Evolutionary conservation across 2,888 invertebrate species (phyloP).

Genomic region (Andrena haemorrhoa): DNA sequence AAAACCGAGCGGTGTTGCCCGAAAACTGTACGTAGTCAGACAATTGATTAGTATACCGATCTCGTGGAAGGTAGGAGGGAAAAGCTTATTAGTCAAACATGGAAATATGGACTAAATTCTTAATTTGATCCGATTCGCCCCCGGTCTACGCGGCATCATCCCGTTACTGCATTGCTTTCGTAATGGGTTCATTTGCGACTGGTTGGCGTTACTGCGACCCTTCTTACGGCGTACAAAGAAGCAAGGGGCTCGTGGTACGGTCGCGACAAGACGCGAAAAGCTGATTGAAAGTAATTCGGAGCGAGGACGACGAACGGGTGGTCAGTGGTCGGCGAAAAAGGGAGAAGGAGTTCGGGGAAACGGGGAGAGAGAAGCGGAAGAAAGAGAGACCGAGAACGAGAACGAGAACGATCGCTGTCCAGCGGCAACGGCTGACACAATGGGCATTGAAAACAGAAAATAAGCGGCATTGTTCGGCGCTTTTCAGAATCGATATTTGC

Average conservation of each 20-base stretch:
- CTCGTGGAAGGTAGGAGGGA: neutral
- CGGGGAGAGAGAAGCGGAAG: neutral
- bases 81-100: too few relatives aligned
- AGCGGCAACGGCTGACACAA: conserved; percentile 76
- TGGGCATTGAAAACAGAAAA: conserved; percentile 84
- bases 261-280: conserved; percentile 15
- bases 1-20: conserved; percentile 2
- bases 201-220: conserved; percentile 35
- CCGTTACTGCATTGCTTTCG: conserved; percentile 61
- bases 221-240: neutral
- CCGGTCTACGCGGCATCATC: conserved; percentile 10
- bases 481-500: conserved; percentile 85
- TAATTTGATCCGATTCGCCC: neutral
- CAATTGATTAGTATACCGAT: conserved; percentile 28
- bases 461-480: conserved; percentile 84
- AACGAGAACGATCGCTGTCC: conserved; percentile 65
- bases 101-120: neutral
- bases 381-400: conserved; percentile 23
- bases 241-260: neutral
- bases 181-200: conserved; percentile 40
- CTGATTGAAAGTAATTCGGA: conserved; percentile 28
- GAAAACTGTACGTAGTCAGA: conserved; percentile 5
- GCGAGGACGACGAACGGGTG: conserved; percentile 16
- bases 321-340: conserved; percentile 8
- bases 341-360: conserved; percentile 1